These are phyloP conservation scores for Scatophagus argus DNA, from an alignment of 2,113 vertebrate species.

Conservation along the genomic window DNA sequence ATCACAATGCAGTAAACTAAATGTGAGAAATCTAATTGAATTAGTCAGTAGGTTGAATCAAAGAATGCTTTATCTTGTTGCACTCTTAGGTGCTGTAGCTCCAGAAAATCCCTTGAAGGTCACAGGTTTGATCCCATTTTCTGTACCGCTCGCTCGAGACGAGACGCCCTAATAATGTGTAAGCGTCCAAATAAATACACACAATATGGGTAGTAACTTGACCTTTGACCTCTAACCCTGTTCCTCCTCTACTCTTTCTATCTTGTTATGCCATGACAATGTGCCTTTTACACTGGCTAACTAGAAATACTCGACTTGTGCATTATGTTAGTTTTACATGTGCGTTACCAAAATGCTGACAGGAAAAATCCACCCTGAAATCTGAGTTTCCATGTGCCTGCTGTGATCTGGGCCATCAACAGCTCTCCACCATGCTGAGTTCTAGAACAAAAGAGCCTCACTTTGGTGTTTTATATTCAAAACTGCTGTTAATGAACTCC, in stretches of 20 bases:
- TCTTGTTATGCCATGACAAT: slow-evolving; percentile 11
- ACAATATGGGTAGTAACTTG: background rate
- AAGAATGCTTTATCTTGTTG: background rate
- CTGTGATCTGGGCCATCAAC: slow-evolving; percentile 5
- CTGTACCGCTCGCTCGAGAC: background rate
- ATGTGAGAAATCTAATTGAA: background rate
- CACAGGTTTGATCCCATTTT: background rate
- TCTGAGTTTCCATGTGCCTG: slow-evolving; percentile 15
- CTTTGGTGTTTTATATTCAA: background rate
- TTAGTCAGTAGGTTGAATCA: background rate
- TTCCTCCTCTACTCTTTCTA: background rate
- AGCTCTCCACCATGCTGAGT: background rate
- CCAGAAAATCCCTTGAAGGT: background rate
- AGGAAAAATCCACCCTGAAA: slow-evolving; percentile 24
- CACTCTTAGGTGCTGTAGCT: background rate
- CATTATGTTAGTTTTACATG: slow-evolving; percentile 1
- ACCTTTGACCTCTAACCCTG: slow-evolving; percentile 1
- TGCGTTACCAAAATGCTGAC: slow-evolving; percentile 32
- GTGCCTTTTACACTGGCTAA: slow-evolving; percentile 67
- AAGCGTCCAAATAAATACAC: background rate
- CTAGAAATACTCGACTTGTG: slow-evolving; percentile 40
- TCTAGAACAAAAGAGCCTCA: background rate
- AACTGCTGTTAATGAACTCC: background rate
- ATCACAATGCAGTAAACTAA: background rate
- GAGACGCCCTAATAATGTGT: background rate